Evolutionary conservation across 2,113 vertebrate species (phyloP).

Genomic region (Delphinus delphis): DNA sequence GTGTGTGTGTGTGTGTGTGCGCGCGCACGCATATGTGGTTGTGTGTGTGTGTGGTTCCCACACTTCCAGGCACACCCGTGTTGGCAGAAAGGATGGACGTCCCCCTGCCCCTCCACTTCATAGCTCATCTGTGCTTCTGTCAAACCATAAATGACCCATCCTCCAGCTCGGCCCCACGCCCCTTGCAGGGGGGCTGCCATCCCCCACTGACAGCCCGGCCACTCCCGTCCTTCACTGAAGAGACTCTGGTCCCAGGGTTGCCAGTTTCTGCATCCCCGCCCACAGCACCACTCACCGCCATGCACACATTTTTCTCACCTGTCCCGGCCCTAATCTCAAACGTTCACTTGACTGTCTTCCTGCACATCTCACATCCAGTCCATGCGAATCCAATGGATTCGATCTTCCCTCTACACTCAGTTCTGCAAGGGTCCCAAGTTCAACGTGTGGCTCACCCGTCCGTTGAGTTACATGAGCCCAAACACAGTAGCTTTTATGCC

Average conservation of each 20-base stretch:
- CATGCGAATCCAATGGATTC: background rate
- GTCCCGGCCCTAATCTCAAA: background rate
- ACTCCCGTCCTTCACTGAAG: rapidly evolving
- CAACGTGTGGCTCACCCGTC: rapidly evolving
- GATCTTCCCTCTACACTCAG: no score
- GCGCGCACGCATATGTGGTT: background rate
- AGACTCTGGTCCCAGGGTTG: no score
- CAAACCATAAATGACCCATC: rapidly evolving
- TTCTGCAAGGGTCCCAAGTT: background rate
- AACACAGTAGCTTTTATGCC: background rate
- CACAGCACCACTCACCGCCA: background rate
- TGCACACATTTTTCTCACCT: background rate
- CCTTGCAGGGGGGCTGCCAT: background rate
- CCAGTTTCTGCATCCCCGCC: rapidly evolving
- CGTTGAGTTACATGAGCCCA: background rate
- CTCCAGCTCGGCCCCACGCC: background rate
- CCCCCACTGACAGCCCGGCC: background rate
- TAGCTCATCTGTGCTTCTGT: background rate
- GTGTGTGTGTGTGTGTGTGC: no score
- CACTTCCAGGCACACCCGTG: no score
- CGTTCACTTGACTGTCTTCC: background rate
- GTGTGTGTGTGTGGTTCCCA: background rate
- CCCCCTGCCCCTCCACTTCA: background rate
- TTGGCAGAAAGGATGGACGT: background rate
- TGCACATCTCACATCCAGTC: background rate